These are phyloP conservation scores for Allolobophora icterica DNA, from an alignment of 2,888 invertebrate species.

Conservation along the genomic window DNA sequence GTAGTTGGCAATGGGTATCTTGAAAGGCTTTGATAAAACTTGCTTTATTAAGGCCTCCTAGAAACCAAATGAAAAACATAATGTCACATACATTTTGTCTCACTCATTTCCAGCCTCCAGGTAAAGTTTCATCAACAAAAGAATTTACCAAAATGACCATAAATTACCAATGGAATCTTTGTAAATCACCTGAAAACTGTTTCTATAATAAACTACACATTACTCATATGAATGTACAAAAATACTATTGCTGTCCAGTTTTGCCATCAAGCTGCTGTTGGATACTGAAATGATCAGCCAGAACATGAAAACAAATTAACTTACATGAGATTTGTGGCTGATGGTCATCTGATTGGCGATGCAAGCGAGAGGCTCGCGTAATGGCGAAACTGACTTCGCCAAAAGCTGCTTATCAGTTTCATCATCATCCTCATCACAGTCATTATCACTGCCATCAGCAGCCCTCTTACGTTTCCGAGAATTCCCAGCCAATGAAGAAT, in stretches of 20 bases:
- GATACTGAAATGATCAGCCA: neutral
- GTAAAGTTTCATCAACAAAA: neutral
- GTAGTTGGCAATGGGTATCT: conserved; percentile 91
- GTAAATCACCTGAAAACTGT: neutral
- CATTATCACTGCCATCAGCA: neutral
- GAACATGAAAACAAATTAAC: neutral
- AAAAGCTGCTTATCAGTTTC: neutral
- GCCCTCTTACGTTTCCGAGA: conserved; percentile 12
- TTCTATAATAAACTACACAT: neutral
- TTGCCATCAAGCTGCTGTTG: neutral
- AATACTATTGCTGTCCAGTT: neutral
- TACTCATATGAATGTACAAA: neutral
- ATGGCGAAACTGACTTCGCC: neutral
- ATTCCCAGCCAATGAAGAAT: neutral
- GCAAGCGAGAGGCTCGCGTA: neutral
- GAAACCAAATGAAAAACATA: conserved; percentile 65
- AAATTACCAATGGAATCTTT: neutral
- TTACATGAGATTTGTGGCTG: neutral
- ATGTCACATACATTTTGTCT: neutral
- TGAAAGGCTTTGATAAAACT: conserved; percentile 83
- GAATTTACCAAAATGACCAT: neutral
- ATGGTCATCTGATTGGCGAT: conserved; percentile 7
- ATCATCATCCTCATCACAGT: neutral
- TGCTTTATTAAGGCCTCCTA: conserved; percentile 83
- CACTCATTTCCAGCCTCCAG: neutral